Evolutionary conservation across 2,888 invertebrate species (phyloP), one percentile per base, ranked within the genome.

Genomic region (Troilus luridus): DNA sequence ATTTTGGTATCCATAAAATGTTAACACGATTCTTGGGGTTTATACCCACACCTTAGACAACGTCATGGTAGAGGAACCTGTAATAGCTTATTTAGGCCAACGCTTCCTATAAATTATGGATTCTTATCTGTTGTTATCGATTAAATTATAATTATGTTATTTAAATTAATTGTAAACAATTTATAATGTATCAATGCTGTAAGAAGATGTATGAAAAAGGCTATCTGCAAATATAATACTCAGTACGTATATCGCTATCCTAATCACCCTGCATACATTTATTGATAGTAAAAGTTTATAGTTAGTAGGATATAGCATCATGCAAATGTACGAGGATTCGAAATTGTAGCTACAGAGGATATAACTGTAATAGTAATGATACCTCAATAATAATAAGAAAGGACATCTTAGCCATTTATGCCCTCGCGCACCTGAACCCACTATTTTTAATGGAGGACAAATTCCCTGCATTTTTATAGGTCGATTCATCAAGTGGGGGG

Each of bases 401-500:
- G 72, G 72, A 77, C 72, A 77, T 77, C 12, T 77, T 17, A 0
- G 17, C 1, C 72, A 41, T 27, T 77, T 77, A 77, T 77, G 41
- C 72, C 72, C 27, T 17, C 0, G 21, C 85, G 19, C 85, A 85
- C 85, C 85, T 85, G 85, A 85, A n/a, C 9, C 85, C 85, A 85
- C 85, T 85, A 85, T n/a, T 85, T 85, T 85, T 85, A 85, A 85
- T 85, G 85, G 56, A 54, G n/a, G 56, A 56, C 85, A 85, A 9
- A 19, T 56, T n/a, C 56, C 85, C 56, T n/a, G 56, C 21, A 85
- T 85, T 85, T 85, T 85, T 85, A 85, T 85, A n/a, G 85, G 85
- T 58, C 85, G 85, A 85, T 85, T 85, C 85, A 85, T 85, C 85
- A 85, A 85, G 85, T 56, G 85, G 85, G 10, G 81, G 54, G 85